A percentile compares a stretch with the other conserved stretches of the same genome.
phyloP scores from a whole-genome alignment of 2,888 invertebrate species.

The Altica lythri region DNA sequence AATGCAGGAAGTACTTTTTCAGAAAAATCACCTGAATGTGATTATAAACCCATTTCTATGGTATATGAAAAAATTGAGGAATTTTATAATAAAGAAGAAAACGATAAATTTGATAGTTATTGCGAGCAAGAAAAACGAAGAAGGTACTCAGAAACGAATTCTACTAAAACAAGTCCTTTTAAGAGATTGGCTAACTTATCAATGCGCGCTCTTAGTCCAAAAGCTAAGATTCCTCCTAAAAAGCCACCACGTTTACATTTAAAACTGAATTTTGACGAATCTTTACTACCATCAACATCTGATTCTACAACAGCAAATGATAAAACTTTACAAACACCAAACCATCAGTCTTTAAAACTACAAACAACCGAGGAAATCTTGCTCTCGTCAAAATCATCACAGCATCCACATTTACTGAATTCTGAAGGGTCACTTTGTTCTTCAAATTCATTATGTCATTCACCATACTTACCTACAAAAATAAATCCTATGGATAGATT shows the following conservation, averaged over 20 bases:
- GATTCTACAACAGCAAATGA: not conserved
- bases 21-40: not conserved
- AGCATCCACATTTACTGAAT: not conserved
- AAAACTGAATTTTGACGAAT: not conserved
- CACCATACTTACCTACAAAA: not conserved
- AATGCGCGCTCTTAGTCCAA: too few species aligned
- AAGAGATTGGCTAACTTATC: too few species aligned
- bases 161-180: too few species aligned
- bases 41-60: not conserved
- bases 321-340: not conserved
- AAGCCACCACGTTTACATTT: constrained; percentile 7
- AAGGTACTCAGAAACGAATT: not conserved
- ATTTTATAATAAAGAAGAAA: not conserved
- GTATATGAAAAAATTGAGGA: not conserved
- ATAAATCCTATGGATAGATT: not conserved
- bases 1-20: not conserved
- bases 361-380: too few species aligned
- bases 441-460: not conserved
- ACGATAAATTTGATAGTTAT: not conserved
- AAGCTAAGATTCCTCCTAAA: not conserved
- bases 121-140: not conserved
- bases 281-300: too few species aligned
- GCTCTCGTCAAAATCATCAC: not conserved
- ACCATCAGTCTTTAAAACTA: too few species aligned
- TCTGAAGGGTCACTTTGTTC: not conserved